Evolutionary conservation across 2,888 invertebrate species (phyloP), one percentile per base, ranked within the genome.

Genomic region (Drosophila meridiana): DNA sequence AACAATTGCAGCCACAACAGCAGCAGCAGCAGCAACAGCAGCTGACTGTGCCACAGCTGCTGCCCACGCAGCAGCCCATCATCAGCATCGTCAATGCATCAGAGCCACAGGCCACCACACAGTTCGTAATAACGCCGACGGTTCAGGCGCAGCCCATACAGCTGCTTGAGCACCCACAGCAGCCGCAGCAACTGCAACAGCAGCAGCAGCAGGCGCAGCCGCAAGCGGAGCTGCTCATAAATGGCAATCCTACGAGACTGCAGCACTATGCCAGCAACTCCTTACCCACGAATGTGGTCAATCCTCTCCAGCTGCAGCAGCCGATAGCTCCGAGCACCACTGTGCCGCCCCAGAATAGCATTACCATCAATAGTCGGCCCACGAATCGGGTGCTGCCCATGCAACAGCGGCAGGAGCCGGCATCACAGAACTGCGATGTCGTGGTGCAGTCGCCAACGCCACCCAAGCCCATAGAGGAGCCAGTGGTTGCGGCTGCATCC

Each of bases 311-410:
- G 53, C 94, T 94, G 56, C 94, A 56, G 55, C 87, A 84, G 20
- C 71, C 86, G 26, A 61, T 69, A 9, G 65, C 66, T 9, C 50
- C 26, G 68, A n/a, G 32, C 53, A 65, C 78, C n/a, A 60, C 85
- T 11, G 68, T 64, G 26, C 58, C 80, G 9, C 66, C 59, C 6
- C 53, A 88, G 77, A 55, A 83, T 80, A 56, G 87, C 90, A 32
- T 90, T 92, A 48, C 93, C 64, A 69, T 79, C 63, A 79, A 73
- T 50, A 78, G 76, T 40, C 94, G 96, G 69, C 97, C 97, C 48
- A 97, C 96, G 94, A 97, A 96, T 90, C 94, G 97, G 74, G 97
- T 97, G 2, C 90, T 97, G 59, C 97, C 97, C 11, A 95, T 97
- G 94, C 96, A 96, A 85, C 95, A 96, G 74, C 94, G 95, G 62